Percentiles rank a stretch among this genome's conserved stretches.
These are phyloP conservation scores for Drosophila nigritarsus DNA, from an alignment of 2,888 invertebrate genomes.

Conservation along the genomic window DNA sequence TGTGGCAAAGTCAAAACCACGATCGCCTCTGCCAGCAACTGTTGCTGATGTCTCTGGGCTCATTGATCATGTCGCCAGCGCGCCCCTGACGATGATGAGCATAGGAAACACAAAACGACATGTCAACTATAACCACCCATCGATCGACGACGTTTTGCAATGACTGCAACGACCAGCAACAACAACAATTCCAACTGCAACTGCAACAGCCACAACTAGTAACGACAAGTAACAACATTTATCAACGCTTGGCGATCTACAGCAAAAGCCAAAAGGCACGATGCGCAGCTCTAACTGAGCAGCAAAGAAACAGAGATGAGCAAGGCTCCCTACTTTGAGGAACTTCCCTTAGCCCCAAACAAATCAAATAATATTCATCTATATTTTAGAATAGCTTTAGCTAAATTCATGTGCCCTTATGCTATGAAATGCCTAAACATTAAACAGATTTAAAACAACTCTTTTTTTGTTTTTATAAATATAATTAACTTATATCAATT, in stretches of 20 bases:
- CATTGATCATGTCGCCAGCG: conserved; percentile 60
- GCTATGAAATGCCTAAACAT: not conserved
- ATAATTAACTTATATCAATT: not conserved
- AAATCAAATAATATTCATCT: not conserved
- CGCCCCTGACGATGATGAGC: conserved; percentile 59
- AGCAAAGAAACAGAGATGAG: conserved; percentile 1
- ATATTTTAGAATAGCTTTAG: not conserved
- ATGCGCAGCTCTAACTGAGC: conserved; percentile 39
- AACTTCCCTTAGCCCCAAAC: not conserved
- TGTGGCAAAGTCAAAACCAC: conserved; percentile 46
- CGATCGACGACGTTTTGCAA: conserved; percentile 68
- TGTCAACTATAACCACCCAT: conserved; percentile 83
- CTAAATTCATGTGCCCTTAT: not conserved
- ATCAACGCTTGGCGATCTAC: conserved; percentile 80
- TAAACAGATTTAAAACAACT: not conserved
- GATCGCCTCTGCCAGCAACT: conserved; percentile 35
- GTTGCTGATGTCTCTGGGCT: conserved; percentile 24
- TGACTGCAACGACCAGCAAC: conserved; percentile 27
- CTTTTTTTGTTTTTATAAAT: not conserved
- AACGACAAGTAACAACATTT: conserved; percentile 81
- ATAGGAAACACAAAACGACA: conserved; percentile 72
- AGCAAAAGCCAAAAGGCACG: conserved; percentile 69
- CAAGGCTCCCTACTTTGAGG: not conserved
- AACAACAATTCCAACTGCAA: conserved; percentile 48
- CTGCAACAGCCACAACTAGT: conserved; percentile 51